A percentile compares a stretch with the other conserved stretches of the same genome.
These are phyloP conservation scores for Carcina quercana DNA, from an alignment of 2,888 invertebrate species.

Conservation along the genomic window DNA sequence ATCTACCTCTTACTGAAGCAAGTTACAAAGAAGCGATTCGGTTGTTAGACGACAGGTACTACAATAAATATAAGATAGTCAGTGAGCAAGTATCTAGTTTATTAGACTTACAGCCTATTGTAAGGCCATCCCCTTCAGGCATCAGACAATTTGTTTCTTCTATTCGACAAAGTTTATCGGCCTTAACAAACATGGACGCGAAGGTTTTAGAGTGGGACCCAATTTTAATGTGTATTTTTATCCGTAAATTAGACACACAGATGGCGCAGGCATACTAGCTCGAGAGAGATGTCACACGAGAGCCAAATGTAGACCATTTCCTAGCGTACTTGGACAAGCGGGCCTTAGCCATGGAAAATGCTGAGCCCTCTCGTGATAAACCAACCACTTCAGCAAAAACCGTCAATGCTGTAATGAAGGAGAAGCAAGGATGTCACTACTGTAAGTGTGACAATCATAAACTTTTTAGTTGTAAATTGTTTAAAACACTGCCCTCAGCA, in stretches of 20 bases:
- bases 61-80: neutral
- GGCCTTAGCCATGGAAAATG: slow-evolving; percentile 1
- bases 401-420: neutral
- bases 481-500: no score
- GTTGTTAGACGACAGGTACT: neutral
- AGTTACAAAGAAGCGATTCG: no score
- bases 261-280: neutral
- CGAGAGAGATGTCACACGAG: neutral
- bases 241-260: slow-evolving; percentile 2
- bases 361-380: neutral
- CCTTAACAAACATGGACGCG: slow-evolving; percentile 1
- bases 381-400: neutral
- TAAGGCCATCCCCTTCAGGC: no score
- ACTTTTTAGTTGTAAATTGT: slow-evolving; percentile 11
- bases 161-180: slow-evolving; percentile 1
- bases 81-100: neutral
- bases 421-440: slow-evolving; percentile 1
- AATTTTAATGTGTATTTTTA: slow-evolving; percentile 1
- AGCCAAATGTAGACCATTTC: neutral
- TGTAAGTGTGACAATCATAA: slow-evolving; percentile 12
- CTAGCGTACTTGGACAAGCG: neutral
- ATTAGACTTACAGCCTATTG: no score
- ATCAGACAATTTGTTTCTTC: slow-evolving; percentile 3
- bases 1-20: neutral
- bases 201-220: slow-evolving; percentile 1